These are phyloP conservation scores for Polylopha cassiicola DNA, from an alignment of 2,888 invertebrate species.

Conservation along the genomic window DNA sequence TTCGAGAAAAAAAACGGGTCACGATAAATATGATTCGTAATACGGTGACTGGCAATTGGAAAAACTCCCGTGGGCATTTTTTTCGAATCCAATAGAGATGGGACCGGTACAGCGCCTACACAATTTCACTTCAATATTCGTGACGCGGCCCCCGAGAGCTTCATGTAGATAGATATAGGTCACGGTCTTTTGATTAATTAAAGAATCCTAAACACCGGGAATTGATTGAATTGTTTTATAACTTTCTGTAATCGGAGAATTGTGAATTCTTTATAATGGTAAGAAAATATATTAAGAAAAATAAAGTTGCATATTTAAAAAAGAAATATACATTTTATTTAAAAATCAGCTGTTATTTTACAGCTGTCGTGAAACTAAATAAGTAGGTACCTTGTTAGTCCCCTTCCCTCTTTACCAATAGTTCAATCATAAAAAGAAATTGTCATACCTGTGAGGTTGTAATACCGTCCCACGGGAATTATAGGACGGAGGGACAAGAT, in stretches of 20 bases:
- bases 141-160: constrained; percentile 41
- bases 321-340: no score
- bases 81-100: constrained; percentile 57
- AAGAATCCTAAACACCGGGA: constrained; percentile 30
- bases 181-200: constrained; percentile 33
- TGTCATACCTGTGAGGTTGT: constrained; percentile 59
- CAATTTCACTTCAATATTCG: constrained; percentile 73
- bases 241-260: background rate
- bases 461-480: constrained; percentile 56
- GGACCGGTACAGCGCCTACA: constrained; percentile 46
- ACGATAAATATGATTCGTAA: constrained; percentile 39
- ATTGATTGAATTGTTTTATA: constrained; percentile 9
- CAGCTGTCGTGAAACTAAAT: no score
- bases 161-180: constrained; percentile 33
- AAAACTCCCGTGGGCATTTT: constrained; percentile 58
- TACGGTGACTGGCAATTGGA: constrained; percentile 57
- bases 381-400: constrained; percentile 5
- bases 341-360: no score
- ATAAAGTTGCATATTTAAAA: no score
- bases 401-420: constrained; percentile 23
- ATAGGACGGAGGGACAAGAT: constrained; percentile 37
- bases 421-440: constrained; percentile 64
- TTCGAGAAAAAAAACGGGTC: constrained; percentile 31
- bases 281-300: no score
- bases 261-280: background rate